phyloP scores from a whole-genome alignment of 2,113 vertebrate species.

The Argyrosomus japonicus region DNA sequence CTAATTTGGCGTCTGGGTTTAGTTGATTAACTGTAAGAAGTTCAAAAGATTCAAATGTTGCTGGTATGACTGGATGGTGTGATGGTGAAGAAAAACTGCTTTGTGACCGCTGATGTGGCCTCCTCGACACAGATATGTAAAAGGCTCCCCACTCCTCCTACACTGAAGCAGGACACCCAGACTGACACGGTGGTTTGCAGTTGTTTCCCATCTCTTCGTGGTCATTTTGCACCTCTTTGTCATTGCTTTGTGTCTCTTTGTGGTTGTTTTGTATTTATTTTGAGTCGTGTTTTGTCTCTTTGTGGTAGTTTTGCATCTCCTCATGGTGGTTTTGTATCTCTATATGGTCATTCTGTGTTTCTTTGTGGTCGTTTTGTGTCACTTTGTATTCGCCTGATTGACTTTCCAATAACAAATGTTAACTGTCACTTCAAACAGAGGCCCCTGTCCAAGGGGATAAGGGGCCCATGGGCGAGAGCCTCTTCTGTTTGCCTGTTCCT shows the following conservation, averaged over 20 bases:
- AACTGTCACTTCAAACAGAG: background rate
- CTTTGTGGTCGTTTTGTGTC: background rate
- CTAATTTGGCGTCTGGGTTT: constrained; percentile 22
- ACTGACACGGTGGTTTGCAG: background rate
- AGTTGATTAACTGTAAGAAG: constrained; percentile 13
- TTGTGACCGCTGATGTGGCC: too few species aligned
- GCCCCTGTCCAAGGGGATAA: background rate
- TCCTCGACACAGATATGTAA: too few species aligned
- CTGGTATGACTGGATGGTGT: background rate
- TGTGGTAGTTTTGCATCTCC: background rate
- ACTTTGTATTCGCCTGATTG: background rate
- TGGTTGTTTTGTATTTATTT: background rate
- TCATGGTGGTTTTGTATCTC: background rate
- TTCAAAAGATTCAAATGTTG: constrained; percentile 7
- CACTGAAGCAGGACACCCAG: too few species aligned
- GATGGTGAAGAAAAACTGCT: too few species aligned
- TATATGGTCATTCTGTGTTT: background rate
- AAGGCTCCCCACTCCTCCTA: too few species aligned
- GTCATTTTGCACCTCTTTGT: too few species aligned
- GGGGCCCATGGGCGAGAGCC: too few species aligned
- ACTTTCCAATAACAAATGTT: background rate
- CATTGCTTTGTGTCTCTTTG: background rate
- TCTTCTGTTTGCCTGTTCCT: too few species aligned
- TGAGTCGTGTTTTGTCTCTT: background rate
- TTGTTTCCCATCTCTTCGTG: background rate